These are phyloP conservation scores for Aphrocallistes beatrix DNA, from an alignment of 37 sponge, comb jelly and placozoan species.

Conservation along the genomic window DNA sequence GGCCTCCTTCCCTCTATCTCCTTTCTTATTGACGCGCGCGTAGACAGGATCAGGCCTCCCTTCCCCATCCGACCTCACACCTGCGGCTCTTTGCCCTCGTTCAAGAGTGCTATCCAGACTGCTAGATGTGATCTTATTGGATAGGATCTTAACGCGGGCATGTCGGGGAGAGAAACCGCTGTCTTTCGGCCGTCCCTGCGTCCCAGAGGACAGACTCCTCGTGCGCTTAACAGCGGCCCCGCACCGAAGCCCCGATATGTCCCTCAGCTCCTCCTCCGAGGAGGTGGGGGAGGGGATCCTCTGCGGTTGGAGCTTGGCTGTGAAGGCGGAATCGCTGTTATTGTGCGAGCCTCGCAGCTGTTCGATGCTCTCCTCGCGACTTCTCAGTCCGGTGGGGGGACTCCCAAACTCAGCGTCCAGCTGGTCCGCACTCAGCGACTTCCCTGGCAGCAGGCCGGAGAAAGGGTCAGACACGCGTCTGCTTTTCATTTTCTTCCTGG, in stretches of 20 bases:
- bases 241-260: background rate
- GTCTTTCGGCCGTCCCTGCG: background rate
- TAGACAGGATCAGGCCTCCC: too few species aligned
- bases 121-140: background rate
- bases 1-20: background rate
- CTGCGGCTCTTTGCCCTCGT: background rate
- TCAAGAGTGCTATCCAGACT: background rate
- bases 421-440: slow-evolving; percentile 6
- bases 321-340: background rate
- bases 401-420: background rate
- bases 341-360: background rate
- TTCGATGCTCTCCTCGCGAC: background rate
- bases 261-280: background rate
- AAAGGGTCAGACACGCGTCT: slow-evolving; percentile 7
- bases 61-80: too few species aligned
- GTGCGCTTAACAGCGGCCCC: background rate
- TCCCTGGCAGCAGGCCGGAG: background rate
- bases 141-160: background rate
- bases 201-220: background rate
- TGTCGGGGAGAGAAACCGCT: background rate
- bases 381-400: background rate
- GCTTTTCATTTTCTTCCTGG: background rate
- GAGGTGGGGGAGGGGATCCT: background rate
- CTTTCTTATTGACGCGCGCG: too few species aligned
- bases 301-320: background rate